A percentile compares a stretch with the other conserved stretches of the same genome.
phyloP scores from a whole-genome alignment of 2,113 vertebrate genomes.

The Ochotona curzoniae region DNA sequence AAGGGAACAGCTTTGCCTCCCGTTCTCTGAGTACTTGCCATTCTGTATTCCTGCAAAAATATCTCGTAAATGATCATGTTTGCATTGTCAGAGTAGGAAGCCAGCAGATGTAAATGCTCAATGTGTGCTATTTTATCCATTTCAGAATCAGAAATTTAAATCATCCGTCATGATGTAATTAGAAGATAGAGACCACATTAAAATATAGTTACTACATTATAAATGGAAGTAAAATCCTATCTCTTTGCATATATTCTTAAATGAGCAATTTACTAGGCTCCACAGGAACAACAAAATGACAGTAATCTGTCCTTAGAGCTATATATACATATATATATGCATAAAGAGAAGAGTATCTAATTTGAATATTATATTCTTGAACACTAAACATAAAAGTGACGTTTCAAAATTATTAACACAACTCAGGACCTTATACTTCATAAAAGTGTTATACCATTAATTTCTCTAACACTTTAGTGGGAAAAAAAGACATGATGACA shows the following conservation, averaged over 20 bases:
- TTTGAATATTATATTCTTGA: neutral
- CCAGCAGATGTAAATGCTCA: neutral
- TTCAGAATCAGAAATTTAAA: neutral
- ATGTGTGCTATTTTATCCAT: neutral
- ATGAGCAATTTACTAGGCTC: neutral
- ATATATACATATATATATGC: neutral
- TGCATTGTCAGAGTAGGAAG: conserved; percentile 25
- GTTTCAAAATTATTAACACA: neutral
- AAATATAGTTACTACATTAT: neutral
- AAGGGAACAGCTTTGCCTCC: neutral
- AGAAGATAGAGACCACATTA: neutral
- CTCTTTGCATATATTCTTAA: conserved; percentile 26
- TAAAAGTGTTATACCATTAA: neutral
- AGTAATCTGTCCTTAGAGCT: neutral
- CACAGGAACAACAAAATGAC: neutral
- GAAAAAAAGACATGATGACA: neutral
- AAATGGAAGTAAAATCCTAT: conserved; percentile 1
- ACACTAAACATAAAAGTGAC: neutral
- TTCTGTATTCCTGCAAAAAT: neutral
- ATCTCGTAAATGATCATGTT: neutral
- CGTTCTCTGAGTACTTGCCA: neutral
- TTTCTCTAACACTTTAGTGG: conserved; percentile 36
- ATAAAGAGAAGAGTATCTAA: neutral
- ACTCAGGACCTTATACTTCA: neutral
- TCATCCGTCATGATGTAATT: neutral